Evolutionary conservation across 2,888 invertebrate species (phyloP).

Genomic region (Eupithecia inturbata): DNA sequence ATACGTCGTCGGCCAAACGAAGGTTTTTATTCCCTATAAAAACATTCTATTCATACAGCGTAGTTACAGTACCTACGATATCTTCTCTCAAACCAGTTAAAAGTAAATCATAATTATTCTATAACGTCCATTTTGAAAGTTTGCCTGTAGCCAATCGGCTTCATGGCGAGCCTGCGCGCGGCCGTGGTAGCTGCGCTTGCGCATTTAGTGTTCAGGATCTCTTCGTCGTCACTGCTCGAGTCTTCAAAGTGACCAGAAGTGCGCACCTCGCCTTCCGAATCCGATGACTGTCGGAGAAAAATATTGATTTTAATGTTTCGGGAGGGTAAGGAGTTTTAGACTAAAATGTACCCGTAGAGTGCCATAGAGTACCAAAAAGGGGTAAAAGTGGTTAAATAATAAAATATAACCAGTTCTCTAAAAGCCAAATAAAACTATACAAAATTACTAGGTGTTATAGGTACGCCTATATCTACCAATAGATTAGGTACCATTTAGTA

Average conservation of each 20-base stretch:
- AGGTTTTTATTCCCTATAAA: not conserved
- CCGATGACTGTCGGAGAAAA: conserved; percentile 64
- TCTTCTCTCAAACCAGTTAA: not conserved
- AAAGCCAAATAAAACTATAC: not conserved
- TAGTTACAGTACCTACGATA: not conserved
- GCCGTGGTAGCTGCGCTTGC: conserved; percentile 51
- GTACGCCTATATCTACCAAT: not conserved
- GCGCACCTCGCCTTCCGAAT: conserved; percentile 70
- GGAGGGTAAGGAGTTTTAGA: not conserved
- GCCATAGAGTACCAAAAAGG: not conserved
- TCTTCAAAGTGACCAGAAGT: conserved; percentile 68
- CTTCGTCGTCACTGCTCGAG: conserved; percentile 78
- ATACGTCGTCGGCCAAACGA: not conserved
- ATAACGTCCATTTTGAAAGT: conserved; percentile 76
- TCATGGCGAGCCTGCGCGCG: conserved; percentile 73
- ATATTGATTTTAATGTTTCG: not conserved
- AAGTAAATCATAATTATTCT: conserved; percentile 58
- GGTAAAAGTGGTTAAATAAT: not conserved
- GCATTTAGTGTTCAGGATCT: conserved; percentile 68
- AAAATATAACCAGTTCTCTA: not conserved
- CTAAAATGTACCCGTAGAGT: not conserved
- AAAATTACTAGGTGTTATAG: not conserved
- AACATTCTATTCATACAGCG: not conserved
- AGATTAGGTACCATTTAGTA: not conserved
- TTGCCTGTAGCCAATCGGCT: conserved; percentile 69